These are phyloP conservation scores for Hydriomena furcata DNA, from an alignment of 2,888 invertebrate species.

Conservation along the genomic window DNA sequence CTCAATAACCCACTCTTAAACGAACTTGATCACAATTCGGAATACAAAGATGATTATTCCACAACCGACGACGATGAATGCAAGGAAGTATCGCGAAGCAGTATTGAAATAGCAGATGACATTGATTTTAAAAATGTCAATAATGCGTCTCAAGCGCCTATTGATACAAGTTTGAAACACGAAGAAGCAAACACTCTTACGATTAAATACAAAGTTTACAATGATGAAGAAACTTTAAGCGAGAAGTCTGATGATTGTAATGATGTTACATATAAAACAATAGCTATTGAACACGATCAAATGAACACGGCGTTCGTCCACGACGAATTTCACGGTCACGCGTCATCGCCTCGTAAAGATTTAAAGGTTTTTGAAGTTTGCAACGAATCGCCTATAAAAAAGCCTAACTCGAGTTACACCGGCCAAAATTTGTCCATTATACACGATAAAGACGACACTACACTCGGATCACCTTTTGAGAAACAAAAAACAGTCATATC, in stretches of 20 bases:
- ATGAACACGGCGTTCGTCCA: constrained; percentile 70
- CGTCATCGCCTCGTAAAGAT: constrained; percentile 53
- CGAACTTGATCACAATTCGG: constrained; percentile 1
- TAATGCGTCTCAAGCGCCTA: background rate
- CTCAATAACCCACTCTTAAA: constrained; percentile 6
- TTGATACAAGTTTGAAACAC: background rate
- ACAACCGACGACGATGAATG: constrained; percentile 30
- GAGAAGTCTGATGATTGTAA: background rate
- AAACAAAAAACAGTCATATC: constrained; percentile 61
- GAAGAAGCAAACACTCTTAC: background rate
- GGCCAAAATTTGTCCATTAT: constrained; percentile 44
- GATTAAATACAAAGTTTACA: background rate
- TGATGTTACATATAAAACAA: constrained; percentile 20
- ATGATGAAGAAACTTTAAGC: background rate
- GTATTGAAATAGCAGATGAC: constrained; percentile 27
- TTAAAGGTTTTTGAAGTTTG: constrained; percentile 52
- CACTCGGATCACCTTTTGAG: constrained; percentile 62
- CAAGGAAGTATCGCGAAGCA: constrained; percentile 26
- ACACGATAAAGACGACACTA: constrained; percentile 54
- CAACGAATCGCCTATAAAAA: constrained; percentile 58
- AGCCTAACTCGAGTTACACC: constrained; percentile 17
- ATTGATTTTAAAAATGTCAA: constrained; percentile 39
- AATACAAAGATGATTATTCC: constrained; percentile 17
- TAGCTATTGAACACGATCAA: constrained; percentile 6
- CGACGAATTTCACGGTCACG: constrained; percentile 37